Base-by-base conservation (phyloP, 2,888 invertebrate species). In the Drosophila paramelanica region DNA sequence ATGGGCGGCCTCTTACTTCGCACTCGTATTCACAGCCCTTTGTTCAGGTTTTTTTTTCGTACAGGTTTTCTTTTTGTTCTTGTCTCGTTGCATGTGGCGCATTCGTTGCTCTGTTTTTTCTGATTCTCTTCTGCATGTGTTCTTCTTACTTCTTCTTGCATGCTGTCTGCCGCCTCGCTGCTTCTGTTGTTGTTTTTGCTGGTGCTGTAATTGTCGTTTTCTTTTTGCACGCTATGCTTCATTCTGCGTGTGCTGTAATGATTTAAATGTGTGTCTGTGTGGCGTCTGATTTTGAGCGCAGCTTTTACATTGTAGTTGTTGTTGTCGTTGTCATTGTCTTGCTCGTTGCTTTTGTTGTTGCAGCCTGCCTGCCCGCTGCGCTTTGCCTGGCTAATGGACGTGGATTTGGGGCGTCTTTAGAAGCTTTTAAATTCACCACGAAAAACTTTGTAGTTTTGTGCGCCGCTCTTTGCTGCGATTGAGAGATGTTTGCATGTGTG, bases 241-340 rank as follows among this genome's bases (percentile, higher is more conserved):
- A 27, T 61, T 56, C 64, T 64, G 55, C 66, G 67, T 68, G 64
- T 64, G 69, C 71, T 64, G 60, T 76, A 81, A 84, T 87, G 78
- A 84, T 81, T 81, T 60, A 57, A 61, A 69, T 61, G 65, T 81
- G 68, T 68, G 65, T 62, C 45, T 55, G 46, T 65, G 64, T 45
- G 67, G 66, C 72, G 77, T 81, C 83, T 77, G 79, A 88, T 88
- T 88, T 79, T 76, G 77, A 82, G 80, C 83, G 51, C 65, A 84
- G 79, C 86, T 88, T 82, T 84, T 77, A 60, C 71, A 50, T 66
- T 53, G 13, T 13, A 13, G 36, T 13, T 36, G 36, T 33, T 33
- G 33, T 13, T 36, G 36, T 13, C 36, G 55, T 50, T 77, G 59
- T 66, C 65, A 59, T 71, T 73, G 41, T 49, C 36, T 65, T 43